These are phyloP conservation scores for Malacoraja senta DNA, from an alignment of 2,797 vertebrate genomes.

Conservation along the genomic window DNA sequence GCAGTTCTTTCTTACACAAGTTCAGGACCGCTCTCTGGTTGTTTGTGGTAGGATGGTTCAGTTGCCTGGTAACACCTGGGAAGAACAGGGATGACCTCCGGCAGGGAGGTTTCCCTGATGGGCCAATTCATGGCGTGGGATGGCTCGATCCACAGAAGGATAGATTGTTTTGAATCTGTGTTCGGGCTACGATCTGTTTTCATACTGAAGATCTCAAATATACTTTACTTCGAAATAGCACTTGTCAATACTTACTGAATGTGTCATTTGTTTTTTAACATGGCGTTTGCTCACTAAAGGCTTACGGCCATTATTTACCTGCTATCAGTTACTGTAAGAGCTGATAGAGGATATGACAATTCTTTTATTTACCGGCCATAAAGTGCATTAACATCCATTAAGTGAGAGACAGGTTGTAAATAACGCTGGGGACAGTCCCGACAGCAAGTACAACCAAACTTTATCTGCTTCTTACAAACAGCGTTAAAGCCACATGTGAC, in stretches of 20 bases:
- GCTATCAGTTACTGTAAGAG: not conserved
- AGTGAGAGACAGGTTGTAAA: not conserved
- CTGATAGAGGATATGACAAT: not conserved
- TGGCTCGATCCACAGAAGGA: too few relatives aligned
- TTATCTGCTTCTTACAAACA: conserved; percentile 10
- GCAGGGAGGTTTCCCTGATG: too few relatives aligned
- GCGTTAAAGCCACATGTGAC: not conserved
- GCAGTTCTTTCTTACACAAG: too few relatives aligned
- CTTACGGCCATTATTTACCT: not conserved
- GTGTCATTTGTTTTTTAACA: not conserved
- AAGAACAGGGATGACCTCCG: too few relatives aligned
- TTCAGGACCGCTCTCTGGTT: too few relatives aligned
- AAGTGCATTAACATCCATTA: not conserved
- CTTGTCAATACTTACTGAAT: not conserved
- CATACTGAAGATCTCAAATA: not conserved
- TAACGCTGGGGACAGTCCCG: not conserved
- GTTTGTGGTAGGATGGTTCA: too few relatives aligned
- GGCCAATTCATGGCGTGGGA: too few relatives aligned
- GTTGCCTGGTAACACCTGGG: too few relatives aligned
- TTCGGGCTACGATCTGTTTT: not conserved
- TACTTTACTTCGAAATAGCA: not conserved
- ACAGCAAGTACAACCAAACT: not conserved
- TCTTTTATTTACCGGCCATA: not conserved
- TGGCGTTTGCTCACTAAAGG: not conserved
- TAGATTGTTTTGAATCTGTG: too few relatives aligned